Conservation (phyloP, 1,140 invertebrate species). For the Zophobas atratus region DNA sequence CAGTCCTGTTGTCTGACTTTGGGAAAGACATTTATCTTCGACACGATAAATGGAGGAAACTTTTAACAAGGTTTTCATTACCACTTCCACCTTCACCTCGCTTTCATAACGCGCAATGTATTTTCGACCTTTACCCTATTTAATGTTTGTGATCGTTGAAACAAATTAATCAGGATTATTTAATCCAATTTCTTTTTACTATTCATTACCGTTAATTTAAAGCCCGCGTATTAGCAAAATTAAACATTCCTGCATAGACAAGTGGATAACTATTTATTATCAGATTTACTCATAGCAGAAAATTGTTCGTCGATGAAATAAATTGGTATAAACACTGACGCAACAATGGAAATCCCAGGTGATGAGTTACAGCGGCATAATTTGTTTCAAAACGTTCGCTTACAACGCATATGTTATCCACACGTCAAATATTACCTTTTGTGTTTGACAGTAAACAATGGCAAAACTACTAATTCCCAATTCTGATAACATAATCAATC, state of each 20-base stretch:
- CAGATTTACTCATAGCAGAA: constrained; percentile 9
- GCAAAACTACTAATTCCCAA: constrained; percentile 54
- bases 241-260: background rate
- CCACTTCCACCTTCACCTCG: constrained; percentile 35
- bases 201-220: no score
- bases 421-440: constrained; percentile 59
- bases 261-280: constrained; percentile 19
- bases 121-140: constrained; percentile 27
- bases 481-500: constrained; percentile 48
- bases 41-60: constrained; percentile 59
- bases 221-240: constrained; percentile 10
- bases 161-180: no score
- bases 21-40: constrained; percentile 60
- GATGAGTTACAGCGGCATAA: constrained; percentile 57
- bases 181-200: no score
- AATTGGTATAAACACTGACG: constrained; percentile 47
- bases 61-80: constrained; percentile 64
- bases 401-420: constrained; percentile 53
- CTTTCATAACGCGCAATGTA: constrained; percentile 45
- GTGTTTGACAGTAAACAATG: constrained; percentile 63
- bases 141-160: background rate
- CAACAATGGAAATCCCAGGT: constrained; percentile 55
- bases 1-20: constrained; percentile 56
- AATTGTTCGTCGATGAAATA: constrained; percentile 39
- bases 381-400: constrained; percentile 58